phyloP scores from a whole-genome alignment of 2,888 invertebrate genomes.

The Tupiocoris notatus region DNA sequence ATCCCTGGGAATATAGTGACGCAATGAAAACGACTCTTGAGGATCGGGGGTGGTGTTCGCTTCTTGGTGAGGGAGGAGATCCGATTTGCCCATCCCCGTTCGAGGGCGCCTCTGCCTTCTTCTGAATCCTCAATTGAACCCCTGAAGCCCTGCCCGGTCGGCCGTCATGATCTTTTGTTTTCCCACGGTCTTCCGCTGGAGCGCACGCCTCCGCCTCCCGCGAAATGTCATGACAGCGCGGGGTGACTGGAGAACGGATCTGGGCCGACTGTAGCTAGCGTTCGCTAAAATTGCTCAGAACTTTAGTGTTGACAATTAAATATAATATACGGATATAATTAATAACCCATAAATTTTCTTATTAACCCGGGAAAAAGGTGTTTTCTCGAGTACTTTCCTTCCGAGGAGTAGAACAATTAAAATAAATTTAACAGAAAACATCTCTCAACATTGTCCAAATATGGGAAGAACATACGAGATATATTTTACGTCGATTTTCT shows the following conservation, averaged over 20 bases:
- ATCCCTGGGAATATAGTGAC: neutral
- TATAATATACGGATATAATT: no score
- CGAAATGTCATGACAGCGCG: constrained; percentile 21
- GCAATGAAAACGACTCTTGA: neutral
- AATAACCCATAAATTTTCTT: no score
- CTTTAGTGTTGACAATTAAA: no score
- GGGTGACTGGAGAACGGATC: neutral
- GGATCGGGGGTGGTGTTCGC: neutral
- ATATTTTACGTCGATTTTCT: no score
- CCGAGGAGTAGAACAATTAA: no score
- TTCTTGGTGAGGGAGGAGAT: neutral
- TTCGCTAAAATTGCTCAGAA: neutral
- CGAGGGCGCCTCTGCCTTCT: neutral
- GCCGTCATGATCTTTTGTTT: constrained; percentile 32
- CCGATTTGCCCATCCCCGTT: neutral
- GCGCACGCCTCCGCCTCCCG: constrained; percentile 24
- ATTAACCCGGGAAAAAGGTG: no score
- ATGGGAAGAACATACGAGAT: no score
- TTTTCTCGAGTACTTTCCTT: no score
- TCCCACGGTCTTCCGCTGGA: constrained; percentile 39
- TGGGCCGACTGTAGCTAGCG: neutral
- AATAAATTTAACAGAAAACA: no score
- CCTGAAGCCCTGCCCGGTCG: neutral
- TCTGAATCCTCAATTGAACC: neutral
- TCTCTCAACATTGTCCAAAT: no score